Evolutionary conservation across 2,113 vertebrate species (phyloP).

Genomic region (Spea bombifrons): DNA sequence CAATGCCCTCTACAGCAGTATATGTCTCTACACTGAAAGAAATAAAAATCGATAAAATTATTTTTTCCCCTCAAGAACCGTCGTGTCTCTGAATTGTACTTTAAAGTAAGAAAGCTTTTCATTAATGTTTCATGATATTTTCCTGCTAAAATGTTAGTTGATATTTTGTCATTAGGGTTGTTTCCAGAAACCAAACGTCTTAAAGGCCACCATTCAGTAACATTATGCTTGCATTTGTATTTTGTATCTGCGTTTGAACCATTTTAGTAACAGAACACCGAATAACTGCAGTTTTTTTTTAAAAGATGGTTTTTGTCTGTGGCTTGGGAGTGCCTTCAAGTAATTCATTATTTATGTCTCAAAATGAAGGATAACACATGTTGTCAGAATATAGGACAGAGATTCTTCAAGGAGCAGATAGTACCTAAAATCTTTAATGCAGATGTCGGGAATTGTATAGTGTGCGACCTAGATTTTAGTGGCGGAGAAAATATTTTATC

Average conservation of each 20-base stretch:
- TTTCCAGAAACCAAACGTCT: background rate
- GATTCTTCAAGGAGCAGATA: conserved; percentile 7
- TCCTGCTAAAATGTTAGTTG: background rate
- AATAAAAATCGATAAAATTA: no score
- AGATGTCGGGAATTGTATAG: conserved; percentile 40
- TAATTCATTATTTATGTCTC: conserved; percentile 29
- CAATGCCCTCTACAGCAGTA: background rate
- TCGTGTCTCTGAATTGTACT: background rate
- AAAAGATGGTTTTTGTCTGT: conserved; percentile 17
- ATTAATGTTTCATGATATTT: background rate
- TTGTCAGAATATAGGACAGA: conserved; percentile 33
- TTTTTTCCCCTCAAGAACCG: no score
- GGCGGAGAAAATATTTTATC: conserved; percentile 20
- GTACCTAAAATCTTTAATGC: conserved; percentile 43
- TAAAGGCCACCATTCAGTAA: background rate
- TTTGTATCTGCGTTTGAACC: background rate
- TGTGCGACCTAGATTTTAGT: conserved; percentile 33
- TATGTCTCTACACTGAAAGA: background rate
- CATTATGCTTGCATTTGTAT: background rate
- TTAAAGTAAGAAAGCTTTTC: no score
- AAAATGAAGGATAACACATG: conserved; percentile 25
- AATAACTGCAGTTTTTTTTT: background rate
- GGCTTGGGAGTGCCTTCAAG: conserved; percentile 17
- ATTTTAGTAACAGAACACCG: background rate
- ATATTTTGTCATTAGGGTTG: background rate